Evolutionary conservation across 2,888 invertebrate genomes (phyloP).

Genomic region (Pterobdella sp.): DNA sequence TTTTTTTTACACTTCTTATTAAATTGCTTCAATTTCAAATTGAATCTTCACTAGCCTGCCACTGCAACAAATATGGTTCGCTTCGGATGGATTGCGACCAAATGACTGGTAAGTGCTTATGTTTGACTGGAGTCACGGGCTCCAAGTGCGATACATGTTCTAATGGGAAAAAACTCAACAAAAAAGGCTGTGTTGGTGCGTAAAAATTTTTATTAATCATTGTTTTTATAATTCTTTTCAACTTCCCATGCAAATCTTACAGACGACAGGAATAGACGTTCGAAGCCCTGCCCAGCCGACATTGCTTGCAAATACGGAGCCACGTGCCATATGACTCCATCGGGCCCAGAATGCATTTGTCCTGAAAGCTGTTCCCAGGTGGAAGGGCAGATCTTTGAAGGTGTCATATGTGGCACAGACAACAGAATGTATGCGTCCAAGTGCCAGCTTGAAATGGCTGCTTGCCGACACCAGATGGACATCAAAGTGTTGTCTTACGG

Average conservation of each 20-base stretch:
- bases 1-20: background rate
- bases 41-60: background rate
- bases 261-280: conserved; percentile 25
- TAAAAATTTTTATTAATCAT: background rate
- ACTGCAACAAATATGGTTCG: conserved; percentile 24
- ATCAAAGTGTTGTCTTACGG: conserved; percentile 27
- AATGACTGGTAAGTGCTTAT: conserved; percentile 25
- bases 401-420: conserved; percentile 23
- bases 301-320: conserved; percentile 23
- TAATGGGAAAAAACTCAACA: conserved; percentile 26
- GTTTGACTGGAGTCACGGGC: conserved; percentile 19
- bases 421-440: conserved; percentile 23
- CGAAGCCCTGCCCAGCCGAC: conserved; percentile 22
- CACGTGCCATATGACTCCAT: conserved; percentile 15
- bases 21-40: background rate
- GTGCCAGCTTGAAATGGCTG: conserved; percentile 22
- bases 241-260: too few species aligned
- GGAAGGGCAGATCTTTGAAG: background rate
- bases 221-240: background rate
- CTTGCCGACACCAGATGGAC: conserved; percentile 23
- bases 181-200: conserved; percentile 28
- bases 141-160: conserved; percentile 22
- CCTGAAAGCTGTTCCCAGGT: conserved; percentile 12
- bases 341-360: conserved; percentile 22
- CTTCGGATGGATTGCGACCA: conserved; percentile 21